Conservation (phyloP, 2,113 vertebrate genomes). For the Hystrix brachyura region DNA sequence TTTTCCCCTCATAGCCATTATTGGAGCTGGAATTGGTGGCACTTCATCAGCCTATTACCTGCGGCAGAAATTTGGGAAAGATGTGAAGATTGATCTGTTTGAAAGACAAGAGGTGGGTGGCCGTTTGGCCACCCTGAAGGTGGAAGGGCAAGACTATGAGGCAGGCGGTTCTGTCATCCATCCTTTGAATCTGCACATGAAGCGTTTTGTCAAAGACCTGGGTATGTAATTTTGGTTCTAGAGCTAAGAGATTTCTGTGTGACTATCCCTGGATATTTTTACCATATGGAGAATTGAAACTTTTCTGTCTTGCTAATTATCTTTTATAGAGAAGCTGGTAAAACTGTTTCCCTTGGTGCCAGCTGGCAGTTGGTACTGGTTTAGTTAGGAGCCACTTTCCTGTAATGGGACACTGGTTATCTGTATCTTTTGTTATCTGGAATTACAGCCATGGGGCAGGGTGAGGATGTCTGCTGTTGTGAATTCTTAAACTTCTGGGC, state of each 20-base stretch:
- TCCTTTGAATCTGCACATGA: constrained; percentile 97
- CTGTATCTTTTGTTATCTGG: constrained; percentile 72
- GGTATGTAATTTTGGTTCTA: constrained; percentile 86
- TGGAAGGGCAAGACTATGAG: constrained; percentile 92
- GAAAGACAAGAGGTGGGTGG: constrained; percentile 92
- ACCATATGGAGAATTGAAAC: constrained; percentile 34
- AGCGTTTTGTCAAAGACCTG: constrained; percentile 94
- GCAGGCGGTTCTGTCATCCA: constrained; percentile 93
- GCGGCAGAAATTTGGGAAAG: constrained; percentile 93
- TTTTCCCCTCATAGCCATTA: constrained; percentile 88
- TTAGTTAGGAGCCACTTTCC: constrained; percentile 26
- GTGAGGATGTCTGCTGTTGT: neutral
- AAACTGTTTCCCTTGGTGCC: constrained; percentile 11
- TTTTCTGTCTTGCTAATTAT: constrained; percentile 15
- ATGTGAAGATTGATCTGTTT: constrained; percentile 92
- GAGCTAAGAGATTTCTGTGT: constrained; percentile 6
- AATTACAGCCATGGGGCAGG: constrained; percentile 69
- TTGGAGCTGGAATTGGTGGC: constrained; percentile 96
- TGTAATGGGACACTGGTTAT: constrained; percentile 73
- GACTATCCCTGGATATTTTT: constrained; percentile 35
- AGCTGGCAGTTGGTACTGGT: neutral
- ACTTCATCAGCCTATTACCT: constrained; percentile 92
- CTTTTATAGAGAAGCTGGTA: constrained; percentile 8
- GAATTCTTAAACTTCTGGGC: constrained; percentile 37
- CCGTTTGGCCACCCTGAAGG: constrained; percentile 89